Evolutionary conservation across 64 coral and sea anemone species (phyloP).

Genomic region (Stichodactyla mertensii): DNA sequence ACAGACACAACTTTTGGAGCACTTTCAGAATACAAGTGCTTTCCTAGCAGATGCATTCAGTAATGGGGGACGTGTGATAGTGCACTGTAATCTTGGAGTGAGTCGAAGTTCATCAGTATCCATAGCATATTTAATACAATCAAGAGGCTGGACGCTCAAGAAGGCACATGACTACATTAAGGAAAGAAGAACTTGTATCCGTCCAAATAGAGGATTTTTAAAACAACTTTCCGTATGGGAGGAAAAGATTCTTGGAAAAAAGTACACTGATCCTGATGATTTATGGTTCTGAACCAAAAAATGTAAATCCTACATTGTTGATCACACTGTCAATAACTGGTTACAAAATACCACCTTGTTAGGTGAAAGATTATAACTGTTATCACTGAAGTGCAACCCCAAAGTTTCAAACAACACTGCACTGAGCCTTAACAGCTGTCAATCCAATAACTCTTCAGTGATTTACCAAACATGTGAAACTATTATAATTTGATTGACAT

Average conservation of each 20-base stretch:
- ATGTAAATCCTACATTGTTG: background rate
- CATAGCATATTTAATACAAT: constrained; percentile 88
- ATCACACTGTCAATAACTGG: no score
- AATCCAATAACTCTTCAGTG: no score
- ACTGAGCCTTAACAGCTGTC: no score
- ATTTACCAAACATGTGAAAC: no score
- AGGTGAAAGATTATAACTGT: no score
- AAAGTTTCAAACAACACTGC: no score
- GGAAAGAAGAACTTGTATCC: constrained; percentile 59
- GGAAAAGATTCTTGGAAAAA: constrained; percentile 62
- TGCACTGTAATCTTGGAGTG: constrained; percentile 94
- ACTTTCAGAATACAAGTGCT: constrained; percentile 66
- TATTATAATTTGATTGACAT: no score
- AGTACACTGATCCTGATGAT: constrained; percentile 79
- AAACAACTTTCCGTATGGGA: constrained; percentile 81
- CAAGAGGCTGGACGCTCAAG: constrained; percentile 69
- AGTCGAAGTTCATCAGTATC: constrained; percentile 89
- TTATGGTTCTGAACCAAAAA: constrained; percentile 66
- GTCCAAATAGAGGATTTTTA: constrained; percentile 85
- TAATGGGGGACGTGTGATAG: constrained; percentile 61
- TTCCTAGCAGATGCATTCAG: constrained; percentile 70
- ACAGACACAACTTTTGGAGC: constrained; percentile 65
- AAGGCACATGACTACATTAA: constrained; percentile 81
- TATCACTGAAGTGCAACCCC: no score
- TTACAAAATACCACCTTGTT: no score